Evolutionary conservation across 2,113 vertebrate genomes (phyloP), one percentile per base, ranked within the genome.

Genomic region (Aix galericulata): DNA sequence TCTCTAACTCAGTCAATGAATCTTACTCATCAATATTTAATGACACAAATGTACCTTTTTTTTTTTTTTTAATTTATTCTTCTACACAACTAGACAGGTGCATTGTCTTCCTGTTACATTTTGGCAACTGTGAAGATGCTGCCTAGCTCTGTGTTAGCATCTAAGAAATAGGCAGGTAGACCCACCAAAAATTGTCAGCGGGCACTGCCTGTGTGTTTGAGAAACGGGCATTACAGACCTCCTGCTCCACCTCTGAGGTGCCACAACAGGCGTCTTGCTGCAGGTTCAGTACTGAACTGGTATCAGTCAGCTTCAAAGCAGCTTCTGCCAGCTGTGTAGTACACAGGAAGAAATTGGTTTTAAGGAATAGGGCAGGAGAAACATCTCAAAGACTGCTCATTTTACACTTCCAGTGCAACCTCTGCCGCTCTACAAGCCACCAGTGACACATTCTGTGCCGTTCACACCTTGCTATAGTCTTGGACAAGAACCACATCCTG

Each of bases 1-100:
- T 97, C 53, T 79, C 42, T 66, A 96, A 97, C 94, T 97, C 96
- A 94, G 92, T 93, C 97, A 96, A 95, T 93, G 91, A 86, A 94
- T 93, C 90, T 69, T 83, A 29, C 93, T 97, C 92, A 95, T 98
- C 94, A 96, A 79, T 97, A 97, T 98, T 97, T 97, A 97, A 97
- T 96, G 94, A 96, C 94, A 76, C 58, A 31, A 80, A 76, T 63
- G 75, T 76, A 94, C 68, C 89, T 91, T 89, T 6, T 50, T 73
- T 91, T 90, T 75, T 26, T 62, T 76, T 64, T 64, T 40, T 8
- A 92, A 63, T 86, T 93, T 82, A 94, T 95, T 89, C 94, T 83
- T 52, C 86, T 69, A 23, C 83, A 68, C 27, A 82, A 80, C 83
- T 42, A 96, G 94, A 68, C 82, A 96, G 83, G 92, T 87, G 63